Evolutionary conservation across 2,797 vertebrate genomes (phyloP).

Genomic region (Helicolenus hilgendorfi): DNA sequence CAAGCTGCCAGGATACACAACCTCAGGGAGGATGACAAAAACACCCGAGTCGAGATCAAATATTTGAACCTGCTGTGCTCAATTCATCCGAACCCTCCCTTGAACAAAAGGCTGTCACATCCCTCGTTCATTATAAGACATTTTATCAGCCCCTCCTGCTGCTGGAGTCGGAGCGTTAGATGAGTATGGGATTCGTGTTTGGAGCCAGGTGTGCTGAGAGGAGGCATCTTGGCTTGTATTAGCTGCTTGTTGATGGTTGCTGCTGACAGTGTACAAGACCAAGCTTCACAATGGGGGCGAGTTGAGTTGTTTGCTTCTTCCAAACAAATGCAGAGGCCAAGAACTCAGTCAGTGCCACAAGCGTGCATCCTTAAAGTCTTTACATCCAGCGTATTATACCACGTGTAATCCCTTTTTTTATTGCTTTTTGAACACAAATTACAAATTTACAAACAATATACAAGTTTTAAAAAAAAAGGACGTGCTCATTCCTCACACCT

Average conservation of each 20-base stretch:
- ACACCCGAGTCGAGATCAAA: conserved; percentile 32
- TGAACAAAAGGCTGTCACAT: conserved; percentile 45
- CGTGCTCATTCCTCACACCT: too few species aligned
- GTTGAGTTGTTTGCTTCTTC: background rate
- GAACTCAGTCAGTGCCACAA: background rate
- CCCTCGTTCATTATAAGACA: conserved; percentile 22
- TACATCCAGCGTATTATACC: background rate
- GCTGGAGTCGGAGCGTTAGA: background rate
- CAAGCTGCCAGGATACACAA: conserved; percentile 35
- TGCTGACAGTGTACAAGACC: conserved; percentile 45
- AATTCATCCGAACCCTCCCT: conserved; percentile 27
- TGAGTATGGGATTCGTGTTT: conserved; percentile 31
- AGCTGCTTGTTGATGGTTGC: conserved; percentile 35
- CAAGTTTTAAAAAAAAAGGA: too few species aligned
- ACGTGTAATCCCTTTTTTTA: background rate
- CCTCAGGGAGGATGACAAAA: conserved; percentile 10
- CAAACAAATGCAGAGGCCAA: background rate
- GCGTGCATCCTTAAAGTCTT: background rate
- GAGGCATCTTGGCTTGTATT: conserved; percentile 42
- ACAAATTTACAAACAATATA: too few species aligned
- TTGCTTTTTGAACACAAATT: background rate
- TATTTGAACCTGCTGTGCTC: conserved; percentile 46
- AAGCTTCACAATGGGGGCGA: background rate
- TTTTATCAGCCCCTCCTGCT: background rate
- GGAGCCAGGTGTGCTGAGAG: conserved; percentile 37